Conservation (phyloP, 2,797 vertebrate species). For the Hemitrygon akajei region DNA sequence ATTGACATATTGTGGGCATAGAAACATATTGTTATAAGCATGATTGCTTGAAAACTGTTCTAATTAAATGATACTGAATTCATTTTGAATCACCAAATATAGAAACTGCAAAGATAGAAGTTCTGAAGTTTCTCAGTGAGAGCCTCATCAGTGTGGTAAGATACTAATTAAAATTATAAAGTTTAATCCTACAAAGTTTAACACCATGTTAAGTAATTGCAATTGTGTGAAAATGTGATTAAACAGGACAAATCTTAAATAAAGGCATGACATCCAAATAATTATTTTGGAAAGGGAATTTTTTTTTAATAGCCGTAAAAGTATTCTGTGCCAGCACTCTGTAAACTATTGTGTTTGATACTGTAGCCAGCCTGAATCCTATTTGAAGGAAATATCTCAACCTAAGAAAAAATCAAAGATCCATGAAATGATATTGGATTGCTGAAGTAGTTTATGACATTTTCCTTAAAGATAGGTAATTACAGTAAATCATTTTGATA, state of each 20-base stretch:
- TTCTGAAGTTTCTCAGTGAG: neutral
- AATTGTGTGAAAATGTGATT: neutral
- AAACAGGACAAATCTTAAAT: slow-evolving; percentile 2
- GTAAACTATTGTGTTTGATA: neutral
- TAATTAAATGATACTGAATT: slow-evolving; percentile 21
- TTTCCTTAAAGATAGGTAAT: neutral
- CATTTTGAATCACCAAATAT: slow-evolving; percentile 27
- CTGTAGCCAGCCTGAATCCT: neutral
- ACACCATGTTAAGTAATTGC: neutral
- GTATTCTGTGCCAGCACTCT: neutral
- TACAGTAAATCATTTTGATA: neutral
- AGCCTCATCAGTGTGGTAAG: neutral
- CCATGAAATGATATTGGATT: neutral
- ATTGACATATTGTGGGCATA: slow-evolving; percentile 66
- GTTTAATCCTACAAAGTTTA: slow-evolving; percentile 25
- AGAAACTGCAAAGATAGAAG: neutral
- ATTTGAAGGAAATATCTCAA: neutral
- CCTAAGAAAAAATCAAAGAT: slow-evolving; percentile 2
- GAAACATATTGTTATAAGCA: slow-evolving; percentile 61
- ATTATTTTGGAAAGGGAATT: neutral
- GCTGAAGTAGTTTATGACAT: neutral
- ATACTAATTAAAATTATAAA: slow-evolving; percentile 24
- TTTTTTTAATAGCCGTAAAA: neutral
- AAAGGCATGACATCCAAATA: neutral
- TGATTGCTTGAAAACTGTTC: slow-evolving; percentile 55